phyloP scores from a whole-genome alignment of 1,140 invertebrate species.

The Drosophila dunni region DNA sequence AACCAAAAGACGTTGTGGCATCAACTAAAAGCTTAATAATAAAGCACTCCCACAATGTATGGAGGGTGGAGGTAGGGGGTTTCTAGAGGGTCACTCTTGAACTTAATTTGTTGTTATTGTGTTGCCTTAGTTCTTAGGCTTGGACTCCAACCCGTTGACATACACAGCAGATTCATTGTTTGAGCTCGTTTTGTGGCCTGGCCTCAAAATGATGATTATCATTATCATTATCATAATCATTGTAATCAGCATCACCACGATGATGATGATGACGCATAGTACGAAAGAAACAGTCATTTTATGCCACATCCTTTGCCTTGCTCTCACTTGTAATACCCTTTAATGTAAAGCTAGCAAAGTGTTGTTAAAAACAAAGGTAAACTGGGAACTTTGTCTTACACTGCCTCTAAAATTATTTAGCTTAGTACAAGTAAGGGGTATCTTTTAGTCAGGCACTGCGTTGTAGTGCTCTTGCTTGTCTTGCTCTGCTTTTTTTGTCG shows the following conservation, averaged over 20 bases:
- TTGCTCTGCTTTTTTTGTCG: neutral
- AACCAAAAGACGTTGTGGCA: constrained; percentile 28
- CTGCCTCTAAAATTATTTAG: too few species aligned
- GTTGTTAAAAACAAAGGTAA: too few species aligned
- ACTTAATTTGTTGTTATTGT: constrained; percentile 50
- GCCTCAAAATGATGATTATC: constrained; percentile 5
- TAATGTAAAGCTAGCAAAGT: too few species aligned
- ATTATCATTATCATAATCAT: constrained; percentile 18
- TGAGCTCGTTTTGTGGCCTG: constrained; percentile 15
- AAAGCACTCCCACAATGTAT: constrained; percentile 40
- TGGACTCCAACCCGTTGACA: constrained; percentile 15
- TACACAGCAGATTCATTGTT: constrained; percentile 1
- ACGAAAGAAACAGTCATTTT: constrained; percentile 47
- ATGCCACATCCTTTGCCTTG: constrained; percentile 30
- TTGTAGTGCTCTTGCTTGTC: too few species aligned
- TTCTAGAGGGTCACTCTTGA: constrained; percentile 28
- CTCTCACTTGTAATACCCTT: too few species aligned
- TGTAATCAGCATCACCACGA: constrained; percentile 1
- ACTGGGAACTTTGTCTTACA: too few species aligned
- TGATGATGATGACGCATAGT: constrained; percentile 13
- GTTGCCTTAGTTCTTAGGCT: constrained; percentile 16
- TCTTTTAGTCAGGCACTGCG: too few species aligned
- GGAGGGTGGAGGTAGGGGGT: neutral
- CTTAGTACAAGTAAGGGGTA: too few species aligned
- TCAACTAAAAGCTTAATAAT: constrained; percentile 57